Evolutionary conservation across 2,888 invertebrate genomes (phyloP), one percentile per base, ranked within the genome.

Genomic region (Nomada fabriciana): DNA sequence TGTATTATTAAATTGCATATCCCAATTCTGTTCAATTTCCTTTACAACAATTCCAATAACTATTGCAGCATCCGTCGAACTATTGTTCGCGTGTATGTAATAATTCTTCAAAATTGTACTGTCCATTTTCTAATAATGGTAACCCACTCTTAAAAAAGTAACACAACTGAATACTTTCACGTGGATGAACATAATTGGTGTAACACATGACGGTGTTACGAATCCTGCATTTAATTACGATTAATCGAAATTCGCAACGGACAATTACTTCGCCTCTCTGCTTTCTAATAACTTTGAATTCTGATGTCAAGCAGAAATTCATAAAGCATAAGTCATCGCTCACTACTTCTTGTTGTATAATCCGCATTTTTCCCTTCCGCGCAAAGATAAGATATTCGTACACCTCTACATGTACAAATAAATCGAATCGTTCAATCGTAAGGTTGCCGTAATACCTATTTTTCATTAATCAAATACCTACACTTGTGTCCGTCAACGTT

Each of bases 331-430:
- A 43, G 7, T 15, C 13, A n/a, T 52, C 23, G 20, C 47, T 42
- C 23, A 20, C 47, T 10, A 15, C 50, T 5, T 50, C 50, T 20
- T 23, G 11, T 25, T 13, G 53, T 20, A 43, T 70, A 47, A 67
- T 55, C 11, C 55, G 9, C 43, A 23, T 60, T 29, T 79, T 52
- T 76, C 57, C 43, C 5, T 72, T 47, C 18, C 60, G 42, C 25
- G 36, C 11, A 0, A 10, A 61, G 78, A 80, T 80, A 77, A 80
- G 76, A 76, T 81, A 69, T 25, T 50, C 52, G 10, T 9, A 42
- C 64, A 36, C 36, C 52, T 69, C 20, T 47, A 1, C 11, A n/a
- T 29, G 10, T 69, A 53, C 7, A 64, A 29, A 47, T 47, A 15
- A 50, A 72, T 29, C 64, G 55, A 43, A 43, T 29, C 55, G 43